Evolutionary conservation across 2,888 invertebrate species (phyloP), one percentile per base, ranked within the genome.

Genomic region (Oscheius onirici): DNA sequence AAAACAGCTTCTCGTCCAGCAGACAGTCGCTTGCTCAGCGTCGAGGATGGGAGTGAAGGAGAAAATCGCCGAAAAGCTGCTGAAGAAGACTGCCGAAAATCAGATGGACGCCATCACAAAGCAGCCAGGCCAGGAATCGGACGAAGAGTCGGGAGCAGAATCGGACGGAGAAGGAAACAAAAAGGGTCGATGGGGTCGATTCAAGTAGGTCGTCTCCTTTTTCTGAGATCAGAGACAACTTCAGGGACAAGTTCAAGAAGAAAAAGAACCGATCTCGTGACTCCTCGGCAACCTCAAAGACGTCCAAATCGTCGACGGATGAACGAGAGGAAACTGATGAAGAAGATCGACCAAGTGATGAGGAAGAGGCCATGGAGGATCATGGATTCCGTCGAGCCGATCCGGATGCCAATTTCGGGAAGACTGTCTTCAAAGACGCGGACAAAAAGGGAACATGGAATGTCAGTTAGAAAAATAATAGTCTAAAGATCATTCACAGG

Each of bases 391-490:
- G 70, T 3, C 49, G 60, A 52, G 73, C 73, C 34, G 66, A 74
- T 22, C 24, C n/a, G 11, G 72, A 75, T 11, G 49, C 58, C 26
- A 72, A 68, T 22, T 76, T 78, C 41, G 78, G 76, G n/a, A 73
- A 66, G 49, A 52, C 60, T 3, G 66, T 75, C 26, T 61, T 75
- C 17, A 52, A 66, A 43, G 75, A 80, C 58, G 72, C 76, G 1
- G 76, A 75, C 61, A 74, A 79, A n/a, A 71, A 73, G 28, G 69
- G 67, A 15, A 78, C 73, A 11, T 80, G 77, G 75, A 76, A 80
- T 63, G 73, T 80, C 51, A 63, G 73, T 58, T 24, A 20, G 17
- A n/a, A 13, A 8, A 13, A 43, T 43, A 11, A 11, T 1, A 17
- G n/a, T 46, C n/a, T 10, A 5, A 17, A 17, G 13, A n/a, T 51